Evolutionary conservation across 2,113 vertebrate genomes (phyloP), one percentile per base, ranked within the genome.

Genomic region (Microtus oregoni): DNA sequence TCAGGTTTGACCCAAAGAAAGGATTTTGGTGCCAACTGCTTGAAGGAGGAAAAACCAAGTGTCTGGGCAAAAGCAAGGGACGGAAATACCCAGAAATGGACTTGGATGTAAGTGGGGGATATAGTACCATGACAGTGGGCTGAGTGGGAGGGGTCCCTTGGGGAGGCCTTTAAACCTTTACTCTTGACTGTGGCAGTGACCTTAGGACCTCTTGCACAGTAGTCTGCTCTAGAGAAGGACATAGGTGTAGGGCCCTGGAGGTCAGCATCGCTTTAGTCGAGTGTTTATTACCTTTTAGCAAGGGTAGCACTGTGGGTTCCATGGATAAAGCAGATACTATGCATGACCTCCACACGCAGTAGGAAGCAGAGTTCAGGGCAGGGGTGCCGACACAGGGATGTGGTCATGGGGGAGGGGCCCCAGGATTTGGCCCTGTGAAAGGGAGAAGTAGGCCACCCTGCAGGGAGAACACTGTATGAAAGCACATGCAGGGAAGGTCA

Each of bases 11-110:
- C 97, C 99, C 99, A 78, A 99, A 99, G 98, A 99, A 99, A 98
- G 99, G 99, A 89, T 99, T 99, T 98, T 99, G 99, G 99, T 99
- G 99, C 98, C 99, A 99, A 96, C 98, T 99, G 94, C 98, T 99
- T 32, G 99, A 99, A 76, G 99, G 99, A 98, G 99, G 99, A 55
- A 99, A 99, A 98, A 99, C 99, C 0, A 99, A 99, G 98, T 99
- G 99, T 99, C 98, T 99, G 98, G 99, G 99, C 65, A 99, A 99
- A 98, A 99, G 99, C 98, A 99, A 99, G 98, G 99, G 99, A 85
- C 99, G 99, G 96, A 99, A 99, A 96, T 99, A 99, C 96, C 99
- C 99, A 0, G 99, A 99, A 97, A 99, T 99, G 99, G 99, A 99
- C 98, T 97, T 98, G 0, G 99, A 99, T 98, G 99, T 99, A 98